These are phyloP conservation scores for Diplolepis rosae DNA, from an alignment of 2,888 invertebrate species.

Conservation along the genomic window DNA sequence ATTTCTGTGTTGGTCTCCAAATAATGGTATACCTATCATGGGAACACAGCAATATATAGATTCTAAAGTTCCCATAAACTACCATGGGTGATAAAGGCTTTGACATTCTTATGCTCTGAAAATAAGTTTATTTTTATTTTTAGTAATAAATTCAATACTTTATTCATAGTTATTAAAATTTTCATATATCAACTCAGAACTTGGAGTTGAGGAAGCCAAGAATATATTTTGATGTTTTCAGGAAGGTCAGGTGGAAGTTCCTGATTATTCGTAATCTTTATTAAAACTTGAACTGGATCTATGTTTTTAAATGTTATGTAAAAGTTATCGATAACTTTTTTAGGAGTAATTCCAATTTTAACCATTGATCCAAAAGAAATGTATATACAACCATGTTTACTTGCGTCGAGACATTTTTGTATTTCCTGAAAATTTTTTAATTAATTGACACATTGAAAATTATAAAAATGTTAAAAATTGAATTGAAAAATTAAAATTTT, in stretches of 20 bases:
- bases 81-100: conserved; percentile 63
- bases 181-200: conserved; percentile 59
- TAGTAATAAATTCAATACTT: too few relatives aligned
- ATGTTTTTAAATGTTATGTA: conserved; percentile 55
- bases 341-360: conserved; percentile 54
- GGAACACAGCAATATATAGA: conserved; percentile 56
- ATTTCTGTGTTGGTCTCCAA: conserved; percentile 55
- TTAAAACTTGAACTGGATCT: conserved; percentile 51
- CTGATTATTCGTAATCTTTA: conserved; percentile 45
- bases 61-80: conserved; percentile 59
- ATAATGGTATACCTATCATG: conserved; percentile 57
- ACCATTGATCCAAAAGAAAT: conserved; percentile 62
- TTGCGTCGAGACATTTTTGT: conserved; percentile 57
- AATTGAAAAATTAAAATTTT: too few relatives aligned
- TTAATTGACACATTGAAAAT: too few relatives aligned
- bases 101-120: conserved; percentile 55
- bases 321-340: conserved; percentile 51
- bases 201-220: conserved; percentile 57
- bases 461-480: too few relatives aligned
- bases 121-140: background rate
- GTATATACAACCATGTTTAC: conserved; percentile 60
- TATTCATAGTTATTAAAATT: background rate
- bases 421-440: too few relatives aligned
- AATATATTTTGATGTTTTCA: conserved; percentile 59
- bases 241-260: conserved; percentile 54